These are phyloP conservation scores for Phalacrocorax brasilianus DNA, from an alignment of 2,113 vertebrate genomes.

Conservation along the genomic window DNA sequence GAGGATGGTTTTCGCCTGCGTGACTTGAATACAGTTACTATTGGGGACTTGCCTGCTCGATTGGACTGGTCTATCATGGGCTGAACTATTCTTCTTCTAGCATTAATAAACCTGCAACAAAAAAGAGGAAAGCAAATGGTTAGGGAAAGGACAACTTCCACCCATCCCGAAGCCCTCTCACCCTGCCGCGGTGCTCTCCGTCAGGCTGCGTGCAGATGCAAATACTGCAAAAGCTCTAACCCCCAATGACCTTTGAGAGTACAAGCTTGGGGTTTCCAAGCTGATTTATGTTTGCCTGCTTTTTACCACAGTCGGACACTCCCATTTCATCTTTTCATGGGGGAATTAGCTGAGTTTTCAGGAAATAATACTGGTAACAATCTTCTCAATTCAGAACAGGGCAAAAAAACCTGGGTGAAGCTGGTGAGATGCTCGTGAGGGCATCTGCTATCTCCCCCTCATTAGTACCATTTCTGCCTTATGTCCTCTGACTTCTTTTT, in stretches of 20 bases:
- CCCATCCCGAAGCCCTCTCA: neutral
- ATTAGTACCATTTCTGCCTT: conserved; percentile 72
- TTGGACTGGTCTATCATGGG: conserved; percentile 99
- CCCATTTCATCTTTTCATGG: conserved; percentile 91
- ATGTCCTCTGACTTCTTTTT: conserved; percentile 49
- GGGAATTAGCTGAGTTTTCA: conserved; percentile 85
- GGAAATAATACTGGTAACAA: conserved; percentile 83
- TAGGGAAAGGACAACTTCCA: conserved; percentile 37
- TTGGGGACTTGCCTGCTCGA: conserved; percentile 96
- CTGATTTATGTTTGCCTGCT: conserved; percentile 96
- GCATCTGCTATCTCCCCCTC: conserved; percentile 74
- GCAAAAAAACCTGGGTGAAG: neutral
- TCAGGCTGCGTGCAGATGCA: conserved; percentile 15
- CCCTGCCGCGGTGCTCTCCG: neutral
- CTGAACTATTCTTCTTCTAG: conserved; percentile 99
- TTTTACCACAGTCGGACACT: conserved; percentile 88
- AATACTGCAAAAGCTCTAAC: conserved; percentile 73
- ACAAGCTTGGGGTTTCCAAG: conserved; percentile 84
- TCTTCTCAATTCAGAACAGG: conserved; percentile 69
- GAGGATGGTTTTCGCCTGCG: conserved; percentile 77
- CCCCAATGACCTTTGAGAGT: conserved; percentile 83
- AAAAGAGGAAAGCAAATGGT: conserved; percentile 50
- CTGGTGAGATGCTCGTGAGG: conserved; percentile 55
- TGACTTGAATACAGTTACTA: conserved; percentile 85
- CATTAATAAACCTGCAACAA: conserved; percentile 96